phyloP scores from a whole-genome alignment of 2,888 invertebrate species.

The Tenodera sinensis region DNA sequence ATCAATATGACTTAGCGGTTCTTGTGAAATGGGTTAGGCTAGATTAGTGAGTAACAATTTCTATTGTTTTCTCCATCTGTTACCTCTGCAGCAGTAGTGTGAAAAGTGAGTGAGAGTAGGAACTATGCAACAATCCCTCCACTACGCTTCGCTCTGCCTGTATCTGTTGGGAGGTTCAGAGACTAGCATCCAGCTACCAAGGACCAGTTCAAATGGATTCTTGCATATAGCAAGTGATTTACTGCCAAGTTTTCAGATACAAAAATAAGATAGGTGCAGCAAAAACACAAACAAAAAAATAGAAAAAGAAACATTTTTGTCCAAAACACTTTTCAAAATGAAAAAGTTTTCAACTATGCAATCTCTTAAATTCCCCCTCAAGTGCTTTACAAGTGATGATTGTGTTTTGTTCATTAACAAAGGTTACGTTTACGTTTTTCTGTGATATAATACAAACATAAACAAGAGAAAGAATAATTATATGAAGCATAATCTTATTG shows the following conservation, averaged over 20 bases:
- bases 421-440: slow-evolving; percentile 36
- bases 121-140: neutral
- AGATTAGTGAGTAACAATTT: neutral
- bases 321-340: slow-evolving; percentile 26
- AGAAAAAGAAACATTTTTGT: slow-evolving; percentile 16
- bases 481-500: slow-evolving; percentile 34
- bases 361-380: slow-evolving; percentile 39
- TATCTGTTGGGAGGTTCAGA: neutral
- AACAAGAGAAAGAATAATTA: slow-evolving; percentile 27
- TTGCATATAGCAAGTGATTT: slow-evolving; percentile 30
- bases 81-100: neutral
- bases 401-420: slow-evolving; percentile 34
- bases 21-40: neutral
- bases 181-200: neutral
- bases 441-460: slow-evolving; percentile 38
- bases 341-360: slow-evolving; percentile 31
- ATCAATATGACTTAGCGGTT: neutral
- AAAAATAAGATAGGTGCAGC: neutral
- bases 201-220: slow-evolving; percentile 29
- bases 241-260: slow-evolving; percentile 24
- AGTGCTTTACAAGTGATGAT: slow-evolving; percentile 39
- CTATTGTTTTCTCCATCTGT: neutral
- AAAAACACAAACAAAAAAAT: neutral
- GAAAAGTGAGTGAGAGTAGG: neutral
- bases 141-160: neutral